Evolutionary conservation across 2,113 vertebrate genomes (phyloP), one percentile per base, ranked within the genome.

Genomic region (Carassius auratus): DNA sequence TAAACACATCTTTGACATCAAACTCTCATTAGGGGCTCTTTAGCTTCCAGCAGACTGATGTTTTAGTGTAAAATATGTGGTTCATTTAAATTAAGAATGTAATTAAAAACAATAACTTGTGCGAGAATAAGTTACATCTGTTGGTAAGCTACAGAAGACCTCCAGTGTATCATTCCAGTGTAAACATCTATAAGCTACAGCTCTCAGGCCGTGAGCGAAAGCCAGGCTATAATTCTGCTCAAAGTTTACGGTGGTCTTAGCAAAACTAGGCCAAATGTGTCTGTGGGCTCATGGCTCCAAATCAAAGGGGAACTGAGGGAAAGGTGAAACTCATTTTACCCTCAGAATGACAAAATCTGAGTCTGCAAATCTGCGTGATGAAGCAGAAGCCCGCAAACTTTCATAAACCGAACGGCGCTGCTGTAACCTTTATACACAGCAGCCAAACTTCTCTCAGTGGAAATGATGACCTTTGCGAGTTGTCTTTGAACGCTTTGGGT

Each of bases 21-120:
- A 83, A 66, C 61, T 85, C 36, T 83, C 71, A 79, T 88, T 86
- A 68, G 50, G 23, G 55, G 48, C 55, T 88, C 26, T 83, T 33
- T 71, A 61, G 86, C 55, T 48, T 66, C 5, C 15, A 68, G 61
- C 33, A 50, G 50, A 76, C n/a, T 12, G 45, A 52, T 30, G 48
- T 81, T 76, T 66, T 66, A 33, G 14, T 61, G 59, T 14, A 42
- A 84, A 52, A 76, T 59, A 19, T 42, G 66, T 36, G 26, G n/a
- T 69, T 80, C n/a, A 73, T 61, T 79, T n/a, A 14, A 48, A 61
- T 61, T 10, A 85, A 57, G 52, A 79, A 73, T 21, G 17, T 38
- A 5, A 71, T 73, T 68, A 71, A 85, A 71, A 45, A 30, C 5
- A 66, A 42, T n/a, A 62, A 48, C 3, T 62, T 26, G 3, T 19